Evolutionary conservation across 2,888 invertebrate genomes (phyloP).

Genomic region (Phalera bucephala): DNA sequence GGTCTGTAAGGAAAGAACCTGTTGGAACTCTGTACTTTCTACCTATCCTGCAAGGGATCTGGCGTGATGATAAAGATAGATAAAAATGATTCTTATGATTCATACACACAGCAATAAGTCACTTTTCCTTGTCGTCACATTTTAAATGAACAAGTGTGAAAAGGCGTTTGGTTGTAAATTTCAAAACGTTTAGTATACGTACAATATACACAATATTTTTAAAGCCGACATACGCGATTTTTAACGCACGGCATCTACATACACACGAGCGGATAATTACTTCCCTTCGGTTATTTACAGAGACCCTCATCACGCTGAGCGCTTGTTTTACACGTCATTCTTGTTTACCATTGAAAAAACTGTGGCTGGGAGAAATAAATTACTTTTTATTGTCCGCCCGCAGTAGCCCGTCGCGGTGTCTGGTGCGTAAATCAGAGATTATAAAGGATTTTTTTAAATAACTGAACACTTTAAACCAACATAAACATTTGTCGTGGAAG

Average conservation of each 20-base stretch:
- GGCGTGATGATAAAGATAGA: too few relatives aligned
- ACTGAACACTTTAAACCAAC: constrained; percentile 56
- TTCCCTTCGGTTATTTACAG: constrained; percentile 70
- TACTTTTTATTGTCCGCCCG: constrained; percentile 71
- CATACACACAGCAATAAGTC: too few relatives aligned
- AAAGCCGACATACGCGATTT: constrained; percentile 22
- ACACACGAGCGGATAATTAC: constrained; percentile 65
- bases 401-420: constrained; percentile 49
- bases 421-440: constrained; percentile 59
- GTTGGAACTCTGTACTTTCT: too few relatives aligned
- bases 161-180: too few relatives aligned
- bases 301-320: constrained; percentile 67
- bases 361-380: constrained; percentile 68
- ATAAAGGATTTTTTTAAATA: constrained; percentile 61
- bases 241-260: constrained; percentile 31
- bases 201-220: too few relatives aligned
- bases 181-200: too few relatives aligned
- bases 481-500: constrained; percentile 53
- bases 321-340: constrained; percentile 80
- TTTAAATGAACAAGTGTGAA: too few relatives aligned
- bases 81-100: too few relatives aligned
- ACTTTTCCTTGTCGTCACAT: too few relatives aligned
- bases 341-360: constrained; percentile 79
- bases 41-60: too few relatives aligned
- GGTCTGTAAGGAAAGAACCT: too few relatives aligned